These are phyloP conservation scores for Nomada ferruginata DNA, from an alignment of 2,888 invertebrate species.

Conservation along the genomic window DNA sequence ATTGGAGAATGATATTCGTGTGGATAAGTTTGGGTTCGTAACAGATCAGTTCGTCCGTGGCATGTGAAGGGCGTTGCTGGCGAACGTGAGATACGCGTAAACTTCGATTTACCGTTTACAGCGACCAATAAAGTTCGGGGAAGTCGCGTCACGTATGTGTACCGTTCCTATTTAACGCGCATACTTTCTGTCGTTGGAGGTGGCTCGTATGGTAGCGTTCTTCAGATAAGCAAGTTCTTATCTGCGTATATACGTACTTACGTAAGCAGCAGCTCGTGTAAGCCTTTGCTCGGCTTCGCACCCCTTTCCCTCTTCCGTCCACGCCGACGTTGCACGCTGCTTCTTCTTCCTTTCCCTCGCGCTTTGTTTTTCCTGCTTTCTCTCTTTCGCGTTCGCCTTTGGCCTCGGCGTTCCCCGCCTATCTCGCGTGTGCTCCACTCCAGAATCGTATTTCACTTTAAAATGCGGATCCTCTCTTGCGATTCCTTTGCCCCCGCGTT, in stretches of 20 bases:
- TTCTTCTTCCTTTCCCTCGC: conserved; percentile 5
- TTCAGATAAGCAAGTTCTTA: conserved; percentile 74
- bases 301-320: conserved; percentile 46
- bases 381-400: not conserved
- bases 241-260: conserved; percentile 67
- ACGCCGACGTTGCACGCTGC: not conserved
- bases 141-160: conserved; percentile 1
- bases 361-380: conserved; percentile 2
- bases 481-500: not conserved
- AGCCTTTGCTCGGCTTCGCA: conserved; percentile 53
- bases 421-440: not conserved
- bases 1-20: too few relatives aligned
- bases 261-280: conserved; percentile 69
- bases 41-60: not conserved
- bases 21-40: not conserved
- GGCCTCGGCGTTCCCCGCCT: not conserved
- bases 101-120: conserved; percentile 5
- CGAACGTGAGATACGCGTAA: not conserved
- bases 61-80: not conserved
- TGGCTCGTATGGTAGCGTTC: conserved; percentile 68
- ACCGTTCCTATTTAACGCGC: conserved; percentile 47
- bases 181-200: conserved; percentile 52
- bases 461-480: not conserved
- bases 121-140: conserved; percentile 21
- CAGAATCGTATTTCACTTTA: conserved; percentile 22